phyloP scores from a whole-genome alignment of 2,888 invertebrate species.

The Tachina lurida region DNA sequence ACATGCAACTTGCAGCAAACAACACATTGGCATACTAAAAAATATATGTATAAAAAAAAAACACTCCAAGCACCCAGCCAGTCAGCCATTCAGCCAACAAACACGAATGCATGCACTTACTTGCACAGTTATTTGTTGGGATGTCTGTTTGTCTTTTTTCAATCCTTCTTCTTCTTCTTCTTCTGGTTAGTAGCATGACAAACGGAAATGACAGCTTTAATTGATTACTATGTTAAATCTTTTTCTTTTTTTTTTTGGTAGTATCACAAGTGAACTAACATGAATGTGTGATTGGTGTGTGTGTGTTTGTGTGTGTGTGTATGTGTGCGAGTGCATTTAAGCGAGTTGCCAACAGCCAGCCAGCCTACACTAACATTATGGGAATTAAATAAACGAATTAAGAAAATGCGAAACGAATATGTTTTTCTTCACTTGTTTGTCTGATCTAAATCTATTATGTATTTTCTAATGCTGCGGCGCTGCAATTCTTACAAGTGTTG shows the following conservation, averaged over 20 bases:
- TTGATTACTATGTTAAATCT: conserved; percentile 49
- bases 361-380: conserved; percentile 48
- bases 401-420: conserved; percentile 24
- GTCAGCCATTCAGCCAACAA: conserved; percentile 4
- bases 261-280: background rate
- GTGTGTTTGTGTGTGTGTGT: background rate
- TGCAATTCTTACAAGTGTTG: conserved; percentile 22
- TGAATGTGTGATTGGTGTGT: background rate
- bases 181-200: conserved; percentile 61
- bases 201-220: conserved; percentile 69
- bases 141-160: background rate
- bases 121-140: conserved; percentile 41
- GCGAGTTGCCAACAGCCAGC: conserved; percentile 18
- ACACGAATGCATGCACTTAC: conserved; percentile 43
- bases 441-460: conserved; percentile 8
- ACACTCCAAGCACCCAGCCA: background rate
- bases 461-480: conserved; percentile 13
- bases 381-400: conserved; percentile 40
- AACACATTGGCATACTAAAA: background rate
- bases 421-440: conserved; percentile 25
- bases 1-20: conserved; percentile 43
- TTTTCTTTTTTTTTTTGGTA: conserved; percentile 5
- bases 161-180: background rate
- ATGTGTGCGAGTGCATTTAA: background rate
- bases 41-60: too few relatives aligned